Conservation (phyloP, 2,797 vertebrate species). For the Esox lucius region DNA sequence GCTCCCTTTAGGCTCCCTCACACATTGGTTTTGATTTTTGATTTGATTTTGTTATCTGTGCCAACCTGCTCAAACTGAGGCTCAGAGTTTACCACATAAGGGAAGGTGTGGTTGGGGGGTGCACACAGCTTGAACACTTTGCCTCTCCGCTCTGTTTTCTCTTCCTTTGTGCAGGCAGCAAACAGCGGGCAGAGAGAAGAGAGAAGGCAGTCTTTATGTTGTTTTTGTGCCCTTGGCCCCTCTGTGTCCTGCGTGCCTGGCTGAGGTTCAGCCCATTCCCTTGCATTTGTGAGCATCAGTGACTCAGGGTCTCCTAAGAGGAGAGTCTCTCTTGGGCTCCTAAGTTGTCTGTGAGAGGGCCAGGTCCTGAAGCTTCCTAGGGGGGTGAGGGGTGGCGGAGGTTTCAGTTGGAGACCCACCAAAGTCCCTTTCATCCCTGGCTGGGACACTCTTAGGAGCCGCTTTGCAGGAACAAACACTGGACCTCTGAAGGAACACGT, state of each 20-base stretch:
- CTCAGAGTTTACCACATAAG: neutral
- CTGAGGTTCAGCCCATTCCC: constrained; percentile 30
- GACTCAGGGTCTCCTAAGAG: constrained; percentile 33
- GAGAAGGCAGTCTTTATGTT: constrained; percentile 57
- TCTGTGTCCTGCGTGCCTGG: constrained; percentile 16
- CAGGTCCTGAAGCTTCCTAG: constrained; percentile 28
- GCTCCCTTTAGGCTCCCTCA: neutral
- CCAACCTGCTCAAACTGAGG: neutral
- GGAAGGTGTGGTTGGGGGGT: neutral
- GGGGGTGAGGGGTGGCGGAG: neutral
- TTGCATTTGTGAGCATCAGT: constrained; percentile 46
- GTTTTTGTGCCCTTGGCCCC: constrained; percentile 49
- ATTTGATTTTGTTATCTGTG: neutral
- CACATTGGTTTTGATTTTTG: neutral
- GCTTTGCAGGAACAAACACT: neutral
- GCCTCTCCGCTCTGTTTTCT: neutral
- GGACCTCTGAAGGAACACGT: neutral
- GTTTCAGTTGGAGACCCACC: neutral
- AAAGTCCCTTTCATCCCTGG: neutral
- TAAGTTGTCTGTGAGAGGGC: constrained; percentile 32
- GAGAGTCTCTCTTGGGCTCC: neutral
- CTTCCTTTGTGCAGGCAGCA: constrained; percentile 31
- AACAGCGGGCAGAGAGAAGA: constrained; percentile 39
- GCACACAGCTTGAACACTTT: constrained; percentile 36
- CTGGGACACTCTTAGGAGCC: neutral